Base-by-base conservation (phyloP, 2,113 vertebrate genomes). In the Thalassarche chlororhynchos region DNA sequence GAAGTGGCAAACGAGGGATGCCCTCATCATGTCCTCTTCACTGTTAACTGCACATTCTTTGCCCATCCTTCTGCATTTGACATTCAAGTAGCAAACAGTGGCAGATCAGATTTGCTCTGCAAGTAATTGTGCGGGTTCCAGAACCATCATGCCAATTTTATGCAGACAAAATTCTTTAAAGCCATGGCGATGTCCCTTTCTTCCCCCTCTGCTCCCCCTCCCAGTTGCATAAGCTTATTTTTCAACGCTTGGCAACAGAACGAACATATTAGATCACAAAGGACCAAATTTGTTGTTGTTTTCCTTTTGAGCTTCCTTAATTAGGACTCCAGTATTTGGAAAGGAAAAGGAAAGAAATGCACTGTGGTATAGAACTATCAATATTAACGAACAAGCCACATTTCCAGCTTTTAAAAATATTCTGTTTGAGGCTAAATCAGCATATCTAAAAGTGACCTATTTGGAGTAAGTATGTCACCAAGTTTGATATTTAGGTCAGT, bases 141-240 rank as follows among this genome's bases (percentile, higher is more conserved):
- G 61, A 90, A 79, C 34, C 31, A 60, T n/a, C 36, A 44, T 2
- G 36, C 18, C 69, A 96, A 71, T 40, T 68, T 87, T 5, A 92
- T 12, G 13, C 69, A 64, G 83, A 70, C 38, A 78, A 80, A 90
- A 61, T 64, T 87, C 77, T 87, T 93, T 71, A 72, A 87, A 65
- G 74, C 49, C 57, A 46, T 17, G 38, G 62, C 66, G 60, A 78
- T 14, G 18, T 51, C 57, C n/a, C 77, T 71, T 78, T 78, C 60
- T 84, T 70, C 36, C 54, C 49, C 18, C 65, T 66, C 38, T 4
- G 5, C 42, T 51, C 65, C 49, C 34, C 31, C 49, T 84, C 74
- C 75, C 66, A 82, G 89, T 79, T 95, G 90, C 78, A 82, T 72
- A 94, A 89, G 74, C 89, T 84, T 89, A 82, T 96, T 97, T 97